Percentiles rank a stretch among this genome's conserved stretches.
These are phyloP conservation scores for Nephrocerus scutellatus DNA, from an alignment of 2,888 invertebrate genomes.

Conservation along the genomic window DNA sequence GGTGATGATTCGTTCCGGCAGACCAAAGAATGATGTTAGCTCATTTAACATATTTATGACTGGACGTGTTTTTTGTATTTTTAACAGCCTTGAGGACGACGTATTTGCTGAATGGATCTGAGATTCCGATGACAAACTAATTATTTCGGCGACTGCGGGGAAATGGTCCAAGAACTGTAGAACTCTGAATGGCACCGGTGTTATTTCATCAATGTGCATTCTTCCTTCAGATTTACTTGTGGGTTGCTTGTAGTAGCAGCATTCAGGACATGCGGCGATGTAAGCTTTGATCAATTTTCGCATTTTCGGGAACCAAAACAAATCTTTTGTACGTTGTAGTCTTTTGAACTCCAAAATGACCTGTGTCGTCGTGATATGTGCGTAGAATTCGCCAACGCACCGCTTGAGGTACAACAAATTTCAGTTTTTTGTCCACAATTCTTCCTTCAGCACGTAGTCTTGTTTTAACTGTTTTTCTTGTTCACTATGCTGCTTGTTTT, in stretches of 20 bases:
- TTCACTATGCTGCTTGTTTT: slow-evolving; percentile 7
- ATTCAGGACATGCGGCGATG: slow-evolving; percentile 16
- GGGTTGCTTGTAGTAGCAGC: slow-evolving; percentile 13
- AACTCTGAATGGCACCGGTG: slow-evolving; percentile 18
- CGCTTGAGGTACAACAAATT: slow-evolving; percentile 18
- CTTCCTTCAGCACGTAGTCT: slow-evolving; percentile 16
- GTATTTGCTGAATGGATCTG: no score
- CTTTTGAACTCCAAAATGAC: slow-evolving; percentile 22
- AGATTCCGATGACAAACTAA: no score
- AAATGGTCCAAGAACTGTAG: slow-evolving; percentile 22
- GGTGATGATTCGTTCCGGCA: no score
- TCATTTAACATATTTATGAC: no score
- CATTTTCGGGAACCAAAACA: slow-evolving; percentile 23
- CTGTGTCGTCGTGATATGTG: slow-evolving; percentile 19
- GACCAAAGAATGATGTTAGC: no score
- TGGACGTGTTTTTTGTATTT: no score
- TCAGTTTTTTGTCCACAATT: not conserved
- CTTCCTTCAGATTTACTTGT: slow-evolving; percentile 12
- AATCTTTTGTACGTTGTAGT: slow-evolving; percentile 13
- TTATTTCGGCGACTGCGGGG: no score
- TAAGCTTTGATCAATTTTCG: slow-evolving; percentile 17
- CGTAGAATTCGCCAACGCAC: slow-evolving; percentile 19
- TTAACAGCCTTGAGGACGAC: no score
- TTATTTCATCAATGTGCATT: slow-evolving; percentile 8
- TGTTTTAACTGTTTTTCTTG: slow-evolving; percentile 14